Evolutionary conservation across 2,113 vertebrate species (phyloP).

Genomic region (Paramisgurnus dabryanus): DNA sequence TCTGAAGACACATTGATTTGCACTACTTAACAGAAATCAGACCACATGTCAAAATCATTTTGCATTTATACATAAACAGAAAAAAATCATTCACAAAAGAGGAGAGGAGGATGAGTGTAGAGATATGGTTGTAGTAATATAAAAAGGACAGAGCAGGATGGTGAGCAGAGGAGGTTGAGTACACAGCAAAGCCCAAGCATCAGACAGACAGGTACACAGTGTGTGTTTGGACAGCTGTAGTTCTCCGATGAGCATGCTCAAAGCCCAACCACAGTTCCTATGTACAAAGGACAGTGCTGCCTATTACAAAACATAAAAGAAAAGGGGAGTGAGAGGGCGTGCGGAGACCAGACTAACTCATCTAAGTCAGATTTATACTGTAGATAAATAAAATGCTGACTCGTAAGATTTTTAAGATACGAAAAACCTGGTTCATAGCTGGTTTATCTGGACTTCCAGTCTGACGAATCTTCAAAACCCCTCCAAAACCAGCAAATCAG

Average conservation of each 20-base stretch:
- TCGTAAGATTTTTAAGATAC: not conserved
- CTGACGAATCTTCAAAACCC: too few relatives aligned
- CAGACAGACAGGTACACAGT: conserved; percentile 71
- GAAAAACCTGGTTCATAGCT: too few relatives aligned
- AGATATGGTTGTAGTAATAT: conserved; percentile 2
- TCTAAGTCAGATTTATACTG: too few relatives aligned
- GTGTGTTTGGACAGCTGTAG: conserved; percentile 79
- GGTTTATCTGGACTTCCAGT: too few relatives aligned
- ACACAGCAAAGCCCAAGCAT: conserved; percentile 73
- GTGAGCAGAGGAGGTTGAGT: conserved; percentile 71
- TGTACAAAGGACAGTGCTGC: conserved; percentile 59
- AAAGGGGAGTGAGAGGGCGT: not conserved
- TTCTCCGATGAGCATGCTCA: conserved; percentile 67
- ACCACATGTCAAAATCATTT: not conserved
- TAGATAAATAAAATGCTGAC: conserved; percentile 16
- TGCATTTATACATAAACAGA: not conserved
- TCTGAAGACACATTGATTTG: too few relatives aligned
- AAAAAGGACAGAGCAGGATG: conserved; percentile 68
- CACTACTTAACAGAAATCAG: not conserved
- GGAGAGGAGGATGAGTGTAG: conserved; percentile 14
- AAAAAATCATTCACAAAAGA: not conserved
- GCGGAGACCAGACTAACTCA: not conserved
- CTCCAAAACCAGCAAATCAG: too few relatives aligned
- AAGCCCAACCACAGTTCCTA: conserved; percentile 64
- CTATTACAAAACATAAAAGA: conserved; percentile 44